Evolutionary conservation across 2,113 vertebrate genomes (phyloP).

Genomic region (Sylvicapra grimmia): DNA sequence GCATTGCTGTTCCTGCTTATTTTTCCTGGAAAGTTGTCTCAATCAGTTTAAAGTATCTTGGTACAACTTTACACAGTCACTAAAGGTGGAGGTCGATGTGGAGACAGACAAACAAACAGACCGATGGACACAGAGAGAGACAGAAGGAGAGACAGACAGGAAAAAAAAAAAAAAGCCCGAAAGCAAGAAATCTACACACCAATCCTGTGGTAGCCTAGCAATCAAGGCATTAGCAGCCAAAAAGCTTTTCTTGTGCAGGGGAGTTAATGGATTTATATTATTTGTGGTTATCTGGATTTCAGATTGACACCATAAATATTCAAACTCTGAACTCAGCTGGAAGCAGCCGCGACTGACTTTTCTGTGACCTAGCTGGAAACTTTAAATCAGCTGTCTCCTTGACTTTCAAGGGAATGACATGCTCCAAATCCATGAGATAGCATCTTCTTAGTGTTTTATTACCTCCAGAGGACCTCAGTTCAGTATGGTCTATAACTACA

Average conservation of each 20-base stretch:
- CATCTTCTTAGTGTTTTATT: conserved; percentile 78
- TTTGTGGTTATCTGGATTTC: conserved; percentile 84
- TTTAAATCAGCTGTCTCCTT: conserved; percentile 82
- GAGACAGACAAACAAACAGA: neutral
- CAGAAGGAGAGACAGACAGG: neutral
- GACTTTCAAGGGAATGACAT: conserved; percentile 80
- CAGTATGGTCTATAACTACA: conserved; percentile 67
- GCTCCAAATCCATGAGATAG: conserved; percentile 77
- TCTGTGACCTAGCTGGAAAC: conserved; percentile 81
- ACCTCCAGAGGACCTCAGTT: conserved; percentile 73
- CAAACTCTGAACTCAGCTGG: conserved; percentile 79
- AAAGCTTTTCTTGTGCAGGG: conserved; percentile 68
- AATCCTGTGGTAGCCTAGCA: conserved; percentile 54
- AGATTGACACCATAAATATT: conserved; percentile 85
- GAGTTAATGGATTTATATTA: conserved; percentile 80
- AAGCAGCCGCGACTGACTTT: conserved; percentile 79
- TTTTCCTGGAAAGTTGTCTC: conserved; percentile 62
- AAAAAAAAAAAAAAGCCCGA: neutral
- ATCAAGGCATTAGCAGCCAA: conserved; percentile 66
- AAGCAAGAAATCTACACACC: neutral
- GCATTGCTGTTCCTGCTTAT: neutral
- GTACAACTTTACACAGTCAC: neutral
- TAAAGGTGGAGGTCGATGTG: neutral
- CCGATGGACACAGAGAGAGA: fast-evolving
- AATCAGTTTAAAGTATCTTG: conserved; percentile 39